phyloP scores from a whole-genome alignment of 2,797 vertebrate genomes.

The Acipenser oxyrinchus region DNA sequence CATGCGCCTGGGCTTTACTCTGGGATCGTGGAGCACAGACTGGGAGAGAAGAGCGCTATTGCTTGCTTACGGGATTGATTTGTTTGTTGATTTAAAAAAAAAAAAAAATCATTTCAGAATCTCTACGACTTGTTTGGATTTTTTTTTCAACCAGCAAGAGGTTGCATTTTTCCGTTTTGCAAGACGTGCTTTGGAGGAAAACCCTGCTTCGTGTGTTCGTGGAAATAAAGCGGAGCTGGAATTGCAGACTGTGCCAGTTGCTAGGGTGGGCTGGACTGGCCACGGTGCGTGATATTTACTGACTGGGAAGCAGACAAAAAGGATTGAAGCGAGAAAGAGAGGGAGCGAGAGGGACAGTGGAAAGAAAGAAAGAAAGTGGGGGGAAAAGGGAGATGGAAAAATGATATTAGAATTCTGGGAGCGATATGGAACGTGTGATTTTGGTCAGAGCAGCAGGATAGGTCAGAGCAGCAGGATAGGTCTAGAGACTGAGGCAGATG shows the following conservation, averaged over 20 bases:
- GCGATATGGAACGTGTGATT: slow-evolving; percentile 21
- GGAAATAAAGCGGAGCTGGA: slow-evolving; percentile 55
- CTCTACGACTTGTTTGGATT: slow-evolving; percentile 59
- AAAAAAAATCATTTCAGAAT: slow-evolving; percentile 42
- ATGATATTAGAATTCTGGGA: slow-evolving; percentile 23
- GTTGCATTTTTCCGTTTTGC: slow-evolving; percentile 73
- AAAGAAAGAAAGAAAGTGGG: not conserved
- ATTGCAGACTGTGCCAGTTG: slow-evolving; percentile 59
- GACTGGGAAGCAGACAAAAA: slow-evolving; percentile 53
- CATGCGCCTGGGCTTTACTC: slow-evolving; percentile 63
- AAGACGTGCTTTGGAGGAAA: slow-evolving; percentile 65
- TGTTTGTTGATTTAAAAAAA: slow-evolving; percentile 42
- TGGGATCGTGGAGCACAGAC: slow-evolving; percentile 63
- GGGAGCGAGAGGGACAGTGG: slow-evolving; percentile 1
- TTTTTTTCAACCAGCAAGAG: slow-evolving; percentile 59
- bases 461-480: too few species aligned
- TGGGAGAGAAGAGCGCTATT: slow-evolving; percentile 47
- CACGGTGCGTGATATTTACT: slow-evolving; percentile 54
- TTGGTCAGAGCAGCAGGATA: not conserved
- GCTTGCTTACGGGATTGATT: slow-evolving; percentile 58
- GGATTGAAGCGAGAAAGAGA: slow-evolving; percentile 4
- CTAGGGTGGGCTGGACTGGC: slow-evolving; percentile 58
- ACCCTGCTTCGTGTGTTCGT: slow-evolving; percentile 63
- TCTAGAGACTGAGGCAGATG: too few species aligned
- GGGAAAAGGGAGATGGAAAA: slow-evolving; percentile 31